Base-by-base conservation (phyloP, 2,113 vertebrate genomes). In the Phalacrocorax brasilianus region DNA sequence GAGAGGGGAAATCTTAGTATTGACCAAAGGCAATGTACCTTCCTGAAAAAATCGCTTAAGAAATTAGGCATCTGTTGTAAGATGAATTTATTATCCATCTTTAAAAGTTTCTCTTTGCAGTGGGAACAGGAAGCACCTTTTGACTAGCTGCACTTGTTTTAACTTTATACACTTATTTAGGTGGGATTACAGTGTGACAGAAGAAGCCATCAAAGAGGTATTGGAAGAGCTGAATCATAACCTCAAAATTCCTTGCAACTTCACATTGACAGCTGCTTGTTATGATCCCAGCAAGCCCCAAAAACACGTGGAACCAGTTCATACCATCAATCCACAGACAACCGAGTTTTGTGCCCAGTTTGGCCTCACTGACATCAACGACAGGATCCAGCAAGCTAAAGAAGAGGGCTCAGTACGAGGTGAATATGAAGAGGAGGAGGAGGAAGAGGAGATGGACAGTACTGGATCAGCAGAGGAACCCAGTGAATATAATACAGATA, bases 281-380 rank as follows among this genome's bases (percentile, higher is more conserved):
- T 99, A 99, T 8, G 97, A 99, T 87, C 99, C 99, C 47, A 96
- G 68, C 89, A 98, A 96, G 62, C 98, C 98, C 15, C 98, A 98
- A 70, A 97, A 96, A 30, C 91, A 98, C 3, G 22, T 97, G 47
- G 45, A 95, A 20, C 98, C 98, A 13, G 94, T 98, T 96, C 99
- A 98, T 78, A 97, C 79, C 93, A 98, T 99, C 87, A 99, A 97
- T 97, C 99, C 99, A 11, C 99, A 99, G 97, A 99, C 99, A 8
- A 99, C 99, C 1, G 99, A 99, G 93, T 98, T 99, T 61, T 99
- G 99, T 78, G 99, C 99, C 75, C 98, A 95, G 30, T 95, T 99
- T 67, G 98, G 99, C 33, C 98, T 99, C 95, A 98, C 98, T 3
- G 99, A 99, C 96, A 98, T 99, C 79, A 99, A 99, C 35, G 91